phyloP scores from a whole-genome alignment of 2,797 vertebrate genomes.

The Arnoldichthys spilopterus region DNA sequence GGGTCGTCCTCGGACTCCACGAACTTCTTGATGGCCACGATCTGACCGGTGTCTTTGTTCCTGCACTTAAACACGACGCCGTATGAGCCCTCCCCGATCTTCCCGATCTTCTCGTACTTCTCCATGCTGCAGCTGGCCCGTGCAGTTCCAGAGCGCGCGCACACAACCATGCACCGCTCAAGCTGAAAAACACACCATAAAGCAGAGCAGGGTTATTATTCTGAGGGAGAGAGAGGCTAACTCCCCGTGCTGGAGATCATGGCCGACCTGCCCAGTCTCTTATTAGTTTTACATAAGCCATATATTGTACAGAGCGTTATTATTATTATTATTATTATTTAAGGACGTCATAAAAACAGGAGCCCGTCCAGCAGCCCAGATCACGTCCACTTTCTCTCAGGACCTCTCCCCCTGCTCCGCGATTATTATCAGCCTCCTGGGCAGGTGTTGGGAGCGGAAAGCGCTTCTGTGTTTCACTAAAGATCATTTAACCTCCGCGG shows the following conservation, averaged over 20 bases:
- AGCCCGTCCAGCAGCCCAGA: not conserved
- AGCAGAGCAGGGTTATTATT: no score
- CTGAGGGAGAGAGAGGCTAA: not conserved
- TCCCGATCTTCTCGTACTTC: slow-evolving; percentile 92
- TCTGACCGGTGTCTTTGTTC: slow-evolving; percentile 88
- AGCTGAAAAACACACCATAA: no score
- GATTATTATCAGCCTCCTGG: not conserved
- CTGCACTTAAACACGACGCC: slow-evolving; percentile 96
- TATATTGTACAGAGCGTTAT: no score
- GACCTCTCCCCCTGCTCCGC: not conserved
- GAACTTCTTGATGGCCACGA: slow-evolving; percentile 96
- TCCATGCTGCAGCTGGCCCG: slow-evolving; percentile 78
- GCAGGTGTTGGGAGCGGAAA: slow-evolving; percentile 14
- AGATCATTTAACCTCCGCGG: slow-evolving; percentile 29
- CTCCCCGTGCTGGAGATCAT: not conserved
- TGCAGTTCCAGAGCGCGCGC: not conserved
- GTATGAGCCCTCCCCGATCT: slow-evolving; percentile 94
- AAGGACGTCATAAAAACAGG: not conserved
- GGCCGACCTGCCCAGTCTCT: not conserved
- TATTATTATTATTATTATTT: no score
- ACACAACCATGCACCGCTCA: not conserved
- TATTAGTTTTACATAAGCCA: no score
- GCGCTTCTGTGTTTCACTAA: slow-evolving; percentile 20
- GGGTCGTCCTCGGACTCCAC: slow-evolving; percentile 94
- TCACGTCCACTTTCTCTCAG: slow-evolving; percentile 1